A percentile compares a stretch with the other conserved stretches of the same genome.
These are phyloP conservation scores for Camponotus pennsylvanicus DNA, from an alignment of 1,140 invertebrate genomes.

Conservation along the genomic window DNA sequence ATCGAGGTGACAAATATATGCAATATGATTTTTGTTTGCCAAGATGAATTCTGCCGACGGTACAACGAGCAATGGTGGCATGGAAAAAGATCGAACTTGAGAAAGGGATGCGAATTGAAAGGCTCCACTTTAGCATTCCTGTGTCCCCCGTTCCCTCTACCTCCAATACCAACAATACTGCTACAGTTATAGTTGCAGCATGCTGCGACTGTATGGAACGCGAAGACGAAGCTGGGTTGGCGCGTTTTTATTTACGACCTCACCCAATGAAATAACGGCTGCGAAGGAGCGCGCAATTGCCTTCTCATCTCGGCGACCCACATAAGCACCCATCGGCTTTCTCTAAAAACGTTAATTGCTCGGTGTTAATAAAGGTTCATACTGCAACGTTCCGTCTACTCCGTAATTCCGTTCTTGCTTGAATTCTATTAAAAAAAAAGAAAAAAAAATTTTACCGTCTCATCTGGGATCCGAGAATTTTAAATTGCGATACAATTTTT, in stretches of 20 bases:
- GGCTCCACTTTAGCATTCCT: constrained; percentile 35
- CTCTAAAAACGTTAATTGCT: constrained; percentile 74
- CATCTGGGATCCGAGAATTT: not conserved
- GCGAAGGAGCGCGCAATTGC: constrained; percentile 58
- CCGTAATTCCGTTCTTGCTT: constrained; percentile 53
- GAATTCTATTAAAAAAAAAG: not conserved
- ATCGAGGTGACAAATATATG: constrained; percentile 56
- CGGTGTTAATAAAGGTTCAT: constrained; percentile 63
- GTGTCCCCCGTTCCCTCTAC: not conserved
- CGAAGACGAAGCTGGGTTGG: constrained; percentile 34
- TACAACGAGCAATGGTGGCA: constrained; percentile 52
- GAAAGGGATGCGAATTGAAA: constrained; percentile 66
- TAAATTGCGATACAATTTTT: constrained; percentile 24
- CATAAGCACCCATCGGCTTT: constrained; percentile 51
- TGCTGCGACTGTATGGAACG: constrained; percentile 21
- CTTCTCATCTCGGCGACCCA: constrained; percentile 67
- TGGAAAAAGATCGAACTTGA: constrained; percentile 46
- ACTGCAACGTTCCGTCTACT: constrained; percentile 27
- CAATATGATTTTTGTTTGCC: constrained; percentile 72
- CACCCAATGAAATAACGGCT: constrained; percentile 59
- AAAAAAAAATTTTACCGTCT: not conserved
- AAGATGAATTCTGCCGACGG: constrained; percentile 63
- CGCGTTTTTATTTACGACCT: constrained; percentile 68
- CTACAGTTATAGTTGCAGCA: constrained; percentile 35
- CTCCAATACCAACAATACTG: not conserved